A percentile compares a stretch with the other conserved stretches of the same genome.
Conservation (phyloP, 64 coral and sea anemone genomes). For the Dendrophyllia cribrosa region DNA sequence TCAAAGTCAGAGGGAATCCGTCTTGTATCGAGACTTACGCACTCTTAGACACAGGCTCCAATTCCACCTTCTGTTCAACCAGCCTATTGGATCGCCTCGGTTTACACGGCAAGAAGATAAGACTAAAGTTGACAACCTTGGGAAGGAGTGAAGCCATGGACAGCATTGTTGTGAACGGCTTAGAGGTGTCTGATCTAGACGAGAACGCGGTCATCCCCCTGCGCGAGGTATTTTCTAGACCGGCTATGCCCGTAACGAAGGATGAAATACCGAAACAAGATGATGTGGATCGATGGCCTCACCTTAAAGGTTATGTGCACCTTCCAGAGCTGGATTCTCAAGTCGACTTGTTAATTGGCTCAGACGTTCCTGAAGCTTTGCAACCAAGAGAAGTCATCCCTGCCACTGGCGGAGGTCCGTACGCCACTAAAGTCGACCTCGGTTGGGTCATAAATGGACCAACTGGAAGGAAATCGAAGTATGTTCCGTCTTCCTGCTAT, state of each 20-base stretch:
- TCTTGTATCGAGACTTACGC: too few relatives aligned
- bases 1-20: too few relatives aligned
- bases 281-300: too few relatives aligned
- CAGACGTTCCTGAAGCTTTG: conserved; percentile 49
- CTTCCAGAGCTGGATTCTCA: conserved; percentile 15
- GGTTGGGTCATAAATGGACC: conserved; percentile 69
- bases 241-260: too few relatives aligned
- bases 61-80: conserved; percentile 69
- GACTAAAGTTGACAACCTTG: conserved; percentile 68
- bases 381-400: conserved; percentile 25
- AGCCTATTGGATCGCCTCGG: conserved; percentile 49
- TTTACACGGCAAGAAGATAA: conserved; percentile 38
- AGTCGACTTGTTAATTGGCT: conserved; percentile 57
- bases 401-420: neutral
- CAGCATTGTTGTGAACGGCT: conserved; percentile 33
- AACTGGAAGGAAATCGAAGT: conserved; percentile 38
- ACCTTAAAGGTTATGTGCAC: conserved; percentile 3
- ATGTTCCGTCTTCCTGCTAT: neutral
- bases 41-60: conserved; percentile 49
- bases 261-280: too few relatives aligned
- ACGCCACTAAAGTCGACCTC: conserved; percentile 41
- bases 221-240: too few relatives aligned
- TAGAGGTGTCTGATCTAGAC: too few relatives aligned
- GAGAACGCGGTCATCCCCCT: too few relatives aligned
- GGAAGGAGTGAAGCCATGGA: conserved; percentile 21